These are phyloP conservation scores for Pterophyllum scalare DNA, from an alignment of 2,113 vertebrate species.

Conservation along the genomic window DNA sequence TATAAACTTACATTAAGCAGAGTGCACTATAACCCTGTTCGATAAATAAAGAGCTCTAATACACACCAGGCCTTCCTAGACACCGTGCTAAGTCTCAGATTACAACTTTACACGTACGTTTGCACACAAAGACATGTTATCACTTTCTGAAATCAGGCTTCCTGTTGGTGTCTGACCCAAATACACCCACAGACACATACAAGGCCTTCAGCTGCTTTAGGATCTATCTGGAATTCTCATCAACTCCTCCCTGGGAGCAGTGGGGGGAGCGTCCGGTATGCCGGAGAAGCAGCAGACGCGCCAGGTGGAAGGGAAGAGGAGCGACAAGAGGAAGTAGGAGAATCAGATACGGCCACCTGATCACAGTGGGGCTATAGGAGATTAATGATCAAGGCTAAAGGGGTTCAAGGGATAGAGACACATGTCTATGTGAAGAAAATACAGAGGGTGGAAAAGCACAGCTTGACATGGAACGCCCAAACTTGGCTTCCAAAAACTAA, in stretches of 20 bases:
- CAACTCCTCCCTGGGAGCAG: constrained; percentile 55
- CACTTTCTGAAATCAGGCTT: neutral
- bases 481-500: neutral
- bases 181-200: neutral
- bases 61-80: neutral
- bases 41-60: neutral
- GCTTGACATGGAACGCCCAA: neutral
- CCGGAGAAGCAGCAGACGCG: neutral
- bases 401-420: neutral
- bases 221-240: constrained; percentile 61
- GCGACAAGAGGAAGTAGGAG: constrained; percentile 41
- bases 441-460: neutral
- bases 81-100: neutral
- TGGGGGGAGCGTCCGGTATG: constrained; percentile 53
- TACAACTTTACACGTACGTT: neutral
- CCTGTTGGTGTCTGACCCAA: neutral
- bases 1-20: neutral
- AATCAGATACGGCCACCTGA: constrained; percentile 59
- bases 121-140: neutral
- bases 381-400: constrained; percentile 30
- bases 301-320: constrained; percentile 8
- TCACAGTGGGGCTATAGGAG: constrained; percentile 38
- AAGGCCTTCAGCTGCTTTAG: constrained; percentile 40
- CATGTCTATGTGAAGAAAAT: neutral
- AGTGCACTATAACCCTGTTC: neutral